Conservation (phyloP, 2,888 invertebrate species). For the Ochlodes sylvanus region DNA sequence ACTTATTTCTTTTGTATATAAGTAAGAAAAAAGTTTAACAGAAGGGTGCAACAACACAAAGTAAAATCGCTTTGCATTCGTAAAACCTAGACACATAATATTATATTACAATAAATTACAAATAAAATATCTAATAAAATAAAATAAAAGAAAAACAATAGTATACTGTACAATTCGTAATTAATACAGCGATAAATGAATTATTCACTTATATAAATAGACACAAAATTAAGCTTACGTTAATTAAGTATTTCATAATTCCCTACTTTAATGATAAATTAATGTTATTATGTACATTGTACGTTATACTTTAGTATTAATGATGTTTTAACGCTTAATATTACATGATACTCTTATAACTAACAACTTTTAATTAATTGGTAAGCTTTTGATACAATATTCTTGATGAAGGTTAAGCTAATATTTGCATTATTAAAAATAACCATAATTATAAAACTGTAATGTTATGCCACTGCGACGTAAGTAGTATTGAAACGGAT, state of each 20-base stretch:
- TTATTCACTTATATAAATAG: slow-evolving; percentile 33
- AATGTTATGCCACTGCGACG: no score
- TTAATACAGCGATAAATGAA: slow-evolving; percentile 46
- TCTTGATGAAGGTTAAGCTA: not conserved
- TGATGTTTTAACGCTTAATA: slow-evolving; percentile 27
- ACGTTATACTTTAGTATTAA: slow-evolving; percentile 40
- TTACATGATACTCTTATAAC: slow-evolving; percentile 14
- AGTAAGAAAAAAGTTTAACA: slow-evolving; percentile 61
- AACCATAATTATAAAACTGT: not conserved
- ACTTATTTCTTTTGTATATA: slow-evolving; percentile 66
- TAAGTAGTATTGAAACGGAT: no score
- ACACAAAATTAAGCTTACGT: slow-evolving; percentile 6
- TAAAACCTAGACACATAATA: slow-evolving; percentile 13
- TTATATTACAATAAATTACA: slow-evolving; percentile 23
- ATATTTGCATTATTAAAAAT: not conserved
- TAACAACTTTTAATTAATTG: slow-evolving; percentile 11
- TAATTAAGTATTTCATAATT: slow-evolving; percentile 16
- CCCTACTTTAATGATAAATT: slow-evolving; percentile 38
- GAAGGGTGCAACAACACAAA: slow-evolving; percentile 57
- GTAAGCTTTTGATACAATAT: slow-evolving; percentile 24
- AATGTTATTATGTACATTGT: slow-evolving; percentile 53
- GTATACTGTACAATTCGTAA: slow-evolving; percentile 34
- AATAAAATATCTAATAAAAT: slow-evolving; percentile 7
- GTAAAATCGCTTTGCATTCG: slow-evolving; percentile 25
- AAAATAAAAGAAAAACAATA: slow-evolving; percentile 1